These are phyloP conservation scores for Hipparchia semele DNA, from an alignment of 2,888 invertebrate species.

Conservation along the genomic window DNA sequence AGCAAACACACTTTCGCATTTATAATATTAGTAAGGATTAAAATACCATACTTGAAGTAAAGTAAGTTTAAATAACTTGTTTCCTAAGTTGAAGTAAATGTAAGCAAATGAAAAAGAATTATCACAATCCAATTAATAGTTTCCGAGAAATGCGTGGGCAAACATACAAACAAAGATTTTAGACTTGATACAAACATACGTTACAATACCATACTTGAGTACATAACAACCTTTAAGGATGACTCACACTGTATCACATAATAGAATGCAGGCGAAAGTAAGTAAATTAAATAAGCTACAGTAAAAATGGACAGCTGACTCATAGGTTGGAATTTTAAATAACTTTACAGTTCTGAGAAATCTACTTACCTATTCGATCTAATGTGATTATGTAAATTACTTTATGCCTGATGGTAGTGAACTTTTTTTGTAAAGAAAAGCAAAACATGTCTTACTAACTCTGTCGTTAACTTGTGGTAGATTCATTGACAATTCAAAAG, in stretches of 20 bases:
- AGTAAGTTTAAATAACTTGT: too few species aligned
- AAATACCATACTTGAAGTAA: too few species aligned
- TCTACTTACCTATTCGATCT: background rate
- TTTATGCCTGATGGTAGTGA: background rate
- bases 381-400: conserved; percentile 14
- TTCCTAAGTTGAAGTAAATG: too few species aligned
- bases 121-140: too few species aligned
- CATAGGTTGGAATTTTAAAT: conserved; percentile 6
- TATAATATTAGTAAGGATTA: too few species aligned
- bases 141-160: too few species aligned
- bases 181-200: too few species aligned
- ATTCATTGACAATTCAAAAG: too few species aligned
- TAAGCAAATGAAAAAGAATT: too few species aligned
- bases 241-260: conserved; percentile 2
- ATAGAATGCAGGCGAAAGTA: conserved; percentile 15
- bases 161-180: too few species aligned
- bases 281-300: conserved; percentile 9
- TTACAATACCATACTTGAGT: too few species aligned
- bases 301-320: conserved; percentile 17
- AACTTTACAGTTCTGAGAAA: background rate
- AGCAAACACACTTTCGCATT: too few species aligned
- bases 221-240: background rate
- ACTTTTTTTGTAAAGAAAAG: background rate
- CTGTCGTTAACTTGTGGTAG: background rate
- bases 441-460: background rate